Base-by-base conservation (phyloP, 2,888 invertebrate species). In the Drosophila histrio region DNA sequence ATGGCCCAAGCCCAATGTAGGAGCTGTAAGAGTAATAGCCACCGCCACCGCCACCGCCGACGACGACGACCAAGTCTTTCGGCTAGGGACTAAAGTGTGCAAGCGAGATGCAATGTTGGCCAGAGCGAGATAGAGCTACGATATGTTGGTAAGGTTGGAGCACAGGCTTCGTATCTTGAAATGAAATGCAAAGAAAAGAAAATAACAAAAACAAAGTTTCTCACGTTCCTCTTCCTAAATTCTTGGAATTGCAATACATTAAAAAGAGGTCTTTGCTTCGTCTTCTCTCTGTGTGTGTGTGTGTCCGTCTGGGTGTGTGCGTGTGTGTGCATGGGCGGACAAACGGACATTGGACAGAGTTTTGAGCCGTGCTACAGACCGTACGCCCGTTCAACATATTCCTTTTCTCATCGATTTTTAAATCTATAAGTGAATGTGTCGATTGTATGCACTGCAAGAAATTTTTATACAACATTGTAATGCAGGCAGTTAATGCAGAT, bases 181-280 rank as follows among this genome's bases (percentile, higher is more conserved):
- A 88, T 84, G 82, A 90, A 89, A 88, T 84, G 79, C 89, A 90
- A 90, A 88, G 85, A 88, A 89, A 88, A 86, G 79, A 88, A 88
- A 85, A 89, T 84, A 90, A 90, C 85, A 89, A 90, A 89, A 90
- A 90, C 90, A 90, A 90, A 90, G 89, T 90, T 90, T 90, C 90
- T 90, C 90, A 90, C 90, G 90, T 90, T 90, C 90, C 88, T 90
- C 86, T 90, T 90, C 90, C 90, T 86, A 90, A 90, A 90, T 90
- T 90, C 90, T 89, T 90, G 90, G 90, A 90, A 90, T 90, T 90
- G 90, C 90, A 90, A 90, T 90, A 90, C 91, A 90, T 90, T 90
- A 90, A 90, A 90, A 90, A 90, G 89, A 90, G 89, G 90, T 90
- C 89, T 89, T 87, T 88, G 87, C 80, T 84, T 72, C 79, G 83